phyloP scores from a whole-genome alignment of 2,113 vertebrate species.

The Tachycineta bicolor region DNA sequence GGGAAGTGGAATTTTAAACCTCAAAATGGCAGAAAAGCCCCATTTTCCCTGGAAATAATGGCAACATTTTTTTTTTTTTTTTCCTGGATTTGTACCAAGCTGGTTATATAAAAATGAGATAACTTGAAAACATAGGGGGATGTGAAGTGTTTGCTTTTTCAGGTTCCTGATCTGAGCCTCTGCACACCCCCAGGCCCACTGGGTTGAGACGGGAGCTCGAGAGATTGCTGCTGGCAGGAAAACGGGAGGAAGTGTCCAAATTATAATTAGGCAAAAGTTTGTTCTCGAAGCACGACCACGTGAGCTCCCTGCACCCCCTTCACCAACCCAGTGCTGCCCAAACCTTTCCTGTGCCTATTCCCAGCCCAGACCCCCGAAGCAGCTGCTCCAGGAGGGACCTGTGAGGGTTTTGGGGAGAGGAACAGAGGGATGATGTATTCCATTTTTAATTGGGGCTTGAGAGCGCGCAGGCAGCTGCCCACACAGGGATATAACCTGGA shows the following conservation, averaged over 20 bases:
- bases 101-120: slow-evolving; percentile 37
- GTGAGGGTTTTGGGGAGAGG: neutral
- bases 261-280: neutral
- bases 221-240: neutral
- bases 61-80: neutral
- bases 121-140: neutral
- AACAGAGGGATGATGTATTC: neutral
- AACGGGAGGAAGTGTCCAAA: neutral
- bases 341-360: neutral
- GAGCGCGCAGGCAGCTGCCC: neutral
- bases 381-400: neutral
- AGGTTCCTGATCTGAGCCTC: neutral
- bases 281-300: fast-evolving
- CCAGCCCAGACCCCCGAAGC: neutral
- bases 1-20: neutral
- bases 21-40: neutral
- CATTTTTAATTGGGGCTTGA: neutral
- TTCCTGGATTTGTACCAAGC: slow-evolving; percentile 1
- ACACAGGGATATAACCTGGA: slow-evolving; percentile 28
- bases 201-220: neutral
- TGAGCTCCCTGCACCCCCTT: neutral
- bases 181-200: neutral
- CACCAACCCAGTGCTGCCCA: neutral
- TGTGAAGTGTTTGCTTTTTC: neutral
- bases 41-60: slow-evolving; percentile 19